Conservation (phyloP, 2,113 vertebrate species). For the Paraplagusia blochii region DNA sequence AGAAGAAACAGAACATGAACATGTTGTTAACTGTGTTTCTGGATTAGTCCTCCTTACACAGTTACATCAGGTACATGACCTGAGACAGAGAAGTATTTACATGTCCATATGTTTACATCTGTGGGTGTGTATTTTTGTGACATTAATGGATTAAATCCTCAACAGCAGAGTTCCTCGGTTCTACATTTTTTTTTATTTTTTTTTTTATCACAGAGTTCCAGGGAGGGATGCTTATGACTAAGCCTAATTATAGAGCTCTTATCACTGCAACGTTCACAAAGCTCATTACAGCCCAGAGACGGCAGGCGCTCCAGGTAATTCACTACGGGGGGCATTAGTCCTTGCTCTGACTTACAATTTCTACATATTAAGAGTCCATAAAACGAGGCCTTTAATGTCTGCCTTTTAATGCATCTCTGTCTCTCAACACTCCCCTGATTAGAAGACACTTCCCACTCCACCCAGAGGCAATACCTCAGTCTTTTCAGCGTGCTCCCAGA, state of each 20-base stretch:
- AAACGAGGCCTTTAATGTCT: conserved; percentile 71
- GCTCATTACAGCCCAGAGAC: conserved; percentile 78
- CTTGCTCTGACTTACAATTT: conserved; percentile 59
- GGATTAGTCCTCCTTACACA: conserved; percentile 10
- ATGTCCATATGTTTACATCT: conserved; percentile 28
- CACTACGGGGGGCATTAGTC: conserved; percentile 69
- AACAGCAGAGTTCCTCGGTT: conserved; percentile 62
- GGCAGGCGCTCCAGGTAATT: conserved; percentile 75
- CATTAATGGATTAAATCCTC: conserved; percentile 48
- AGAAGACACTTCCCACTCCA: conserved; percentile 57
- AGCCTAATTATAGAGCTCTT: conserved; percentile 79
- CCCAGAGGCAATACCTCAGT: conserved; percentile 45
- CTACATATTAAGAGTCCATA: conserved; percentile 69
- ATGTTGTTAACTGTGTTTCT: conserved; percentile 22
- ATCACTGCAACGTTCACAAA: conserved; percentile 74
- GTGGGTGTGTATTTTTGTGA: conserved; percentile 17
- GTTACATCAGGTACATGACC: conserved; percentile 59
- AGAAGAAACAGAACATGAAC: too few relatives aligned
- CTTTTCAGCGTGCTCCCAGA: conserved; percentile 54
- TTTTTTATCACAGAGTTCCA: conserved; percentile 77
- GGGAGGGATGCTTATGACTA: conserved; percentile 75
- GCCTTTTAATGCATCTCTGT: conserved; percentile 61
- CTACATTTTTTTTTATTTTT: conserved; percentile 35
- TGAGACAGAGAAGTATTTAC: conserved; percentile 64
- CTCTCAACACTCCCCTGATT: conserved; percentile 49